Evolutionary conservation across 2,113 vertebrate species (phyloP), one percentile per base, ranked within the genome.

Genomic region (Burhinus bistriatus): DNA sequence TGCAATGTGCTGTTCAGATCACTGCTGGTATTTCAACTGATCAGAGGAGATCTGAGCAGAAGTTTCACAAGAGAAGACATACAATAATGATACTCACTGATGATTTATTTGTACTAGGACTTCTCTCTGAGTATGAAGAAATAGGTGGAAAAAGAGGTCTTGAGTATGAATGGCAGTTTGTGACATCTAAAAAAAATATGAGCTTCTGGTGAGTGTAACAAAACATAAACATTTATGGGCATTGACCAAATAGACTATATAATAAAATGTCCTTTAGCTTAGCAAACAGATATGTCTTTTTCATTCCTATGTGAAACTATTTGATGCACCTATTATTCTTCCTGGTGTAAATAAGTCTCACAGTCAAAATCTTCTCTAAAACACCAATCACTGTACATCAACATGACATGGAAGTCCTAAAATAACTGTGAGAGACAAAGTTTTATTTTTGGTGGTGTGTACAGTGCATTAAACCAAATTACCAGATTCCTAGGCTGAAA

Each of bases 391-490:
- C 73, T 73, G 58, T 75, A 90, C 71, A 82, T 47, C 42, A 96
- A 58, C 61, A 49, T 78, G 62, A 66, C 44, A 84, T 9, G 5
- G 54, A 79, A 95, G 89, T 89, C 40, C 88, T 70, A 34, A 73
- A 93, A 81, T 66, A 93, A 96, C 82, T 71, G 45, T 93, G 77
- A 91, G 70, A 90, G 85, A 87, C 81, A 94, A 45, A 40, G 62
- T 70, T 96, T 97, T 95, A 95, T 93, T 97, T 97, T 87, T 95
- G 85, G 89, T 95, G 93, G 66, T n/a, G 30, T 22, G 68, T 71
- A 84, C 42, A 84, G 83, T 64, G 76, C 94, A 81, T 95, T 97
- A 97, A 95, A 95, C 45, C 76, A 96, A 97, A 97, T 92, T 91
- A 94, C 84, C 86, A 96, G 83, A 96, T 97, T 97, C 93, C 62